Conservation (phyloP, 2,888 invertebrate genomes). For the Nezara viridula region DNA sequence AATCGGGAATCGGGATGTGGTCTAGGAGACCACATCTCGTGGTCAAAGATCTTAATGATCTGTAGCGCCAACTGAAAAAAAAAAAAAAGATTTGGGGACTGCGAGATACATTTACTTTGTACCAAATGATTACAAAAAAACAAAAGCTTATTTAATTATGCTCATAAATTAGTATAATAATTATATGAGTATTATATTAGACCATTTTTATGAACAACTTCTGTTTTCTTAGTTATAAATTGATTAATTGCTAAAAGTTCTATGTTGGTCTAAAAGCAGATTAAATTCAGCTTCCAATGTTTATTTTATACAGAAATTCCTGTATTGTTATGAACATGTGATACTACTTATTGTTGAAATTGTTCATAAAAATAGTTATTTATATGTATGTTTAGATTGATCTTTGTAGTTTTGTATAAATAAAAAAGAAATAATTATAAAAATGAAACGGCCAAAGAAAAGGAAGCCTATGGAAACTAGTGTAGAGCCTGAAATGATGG, state of each 20-base stretch:
- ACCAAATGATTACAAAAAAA: too few species aligned
- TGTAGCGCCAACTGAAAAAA: too few species aligned
- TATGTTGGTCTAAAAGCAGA: neutral
- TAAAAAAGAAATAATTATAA: neutral
- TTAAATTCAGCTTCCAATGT: neutral
- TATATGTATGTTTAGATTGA: neutral
- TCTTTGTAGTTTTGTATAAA: neutral
- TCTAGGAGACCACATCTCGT: too few species aligned
- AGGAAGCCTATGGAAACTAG: neutral
- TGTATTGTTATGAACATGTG: slow-evolving; percentile 12
- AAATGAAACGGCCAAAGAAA: neutral
- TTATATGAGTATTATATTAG: too few species aligned
- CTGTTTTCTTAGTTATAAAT: neutral
- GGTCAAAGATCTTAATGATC: too few species aligned
- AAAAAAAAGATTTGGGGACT: too few species aligned
- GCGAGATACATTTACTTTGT: too few species aligned
- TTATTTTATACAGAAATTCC: neutral
- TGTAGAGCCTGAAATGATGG: neutral
- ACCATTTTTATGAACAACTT: neutral
- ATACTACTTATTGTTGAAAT: neutral
- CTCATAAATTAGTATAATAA: too few species aligned
- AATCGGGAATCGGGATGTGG: too few species aligned
- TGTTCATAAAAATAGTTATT: neutral
- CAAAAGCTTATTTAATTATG: too few species aligned
- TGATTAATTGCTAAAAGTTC: neutral